phyloP scores from a whole-genome alignment of 2,888 invertebrate species.

The Synergus umbraculus region DNA sequence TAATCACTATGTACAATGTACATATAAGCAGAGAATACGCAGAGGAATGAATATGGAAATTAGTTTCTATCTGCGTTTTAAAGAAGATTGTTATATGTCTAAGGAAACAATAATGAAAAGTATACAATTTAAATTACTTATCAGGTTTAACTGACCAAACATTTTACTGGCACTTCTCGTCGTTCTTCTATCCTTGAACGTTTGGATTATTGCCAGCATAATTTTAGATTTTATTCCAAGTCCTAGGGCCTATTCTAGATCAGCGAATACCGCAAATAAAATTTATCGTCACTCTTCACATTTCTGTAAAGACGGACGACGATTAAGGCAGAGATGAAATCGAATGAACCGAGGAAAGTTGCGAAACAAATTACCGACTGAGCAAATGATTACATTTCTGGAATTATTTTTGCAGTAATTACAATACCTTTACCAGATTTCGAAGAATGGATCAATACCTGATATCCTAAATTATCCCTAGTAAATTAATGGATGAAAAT shows the following conservation, averaged over 20 bases:
- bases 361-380: too few relatives aligned
- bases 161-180: conserved; percentile 39
- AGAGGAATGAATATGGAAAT: not conserved
- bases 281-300: conserved; percentile 39
- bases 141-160: conserved; percentile 32
- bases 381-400: too few relatives aligned
- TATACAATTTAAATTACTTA: conserved; percentile 34
- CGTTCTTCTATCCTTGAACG: conserved; percentile 59
- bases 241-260: conserved; percentile 53
- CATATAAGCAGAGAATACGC: not conserved
- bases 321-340: conserved; percentile 5
- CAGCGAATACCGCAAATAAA: conserved; percentile 35
- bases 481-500: not conserved
- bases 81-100: not conserved
- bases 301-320: conserved; percentile 29
- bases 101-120: conserved; percentile 11
- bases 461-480: not conserved
- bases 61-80: not conserved
- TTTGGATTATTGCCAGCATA: conserved; percentile 69
- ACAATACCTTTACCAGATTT: not conserved
- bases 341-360: not conserved
- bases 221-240: conserved; percentile 70
- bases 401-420: too few relatives aligned
- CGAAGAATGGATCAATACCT: not conserved
- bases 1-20: not conserved